These are phyloP conservation scores for Sebastes hopkinsi DNA, from an alignment of 2,797 vertebrate genomes.

Conservation along the genomic window DNA sequence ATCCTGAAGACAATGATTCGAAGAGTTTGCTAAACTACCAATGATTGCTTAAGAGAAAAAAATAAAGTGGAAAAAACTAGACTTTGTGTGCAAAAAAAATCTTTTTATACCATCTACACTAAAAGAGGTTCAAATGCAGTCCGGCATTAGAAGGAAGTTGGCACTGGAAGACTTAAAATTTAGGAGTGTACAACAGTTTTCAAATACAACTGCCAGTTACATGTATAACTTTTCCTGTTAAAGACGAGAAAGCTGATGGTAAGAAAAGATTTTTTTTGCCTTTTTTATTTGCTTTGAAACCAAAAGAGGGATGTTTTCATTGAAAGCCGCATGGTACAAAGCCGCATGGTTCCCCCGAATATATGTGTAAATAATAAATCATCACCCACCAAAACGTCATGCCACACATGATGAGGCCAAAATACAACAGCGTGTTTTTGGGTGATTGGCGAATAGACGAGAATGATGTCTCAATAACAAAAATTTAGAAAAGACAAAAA, in stretches of 20 bases:
- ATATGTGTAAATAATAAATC: slow-evolving; percentile 64
- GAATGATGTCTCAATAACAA: slow-evolving; percentile 63
- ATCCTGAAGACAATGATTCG: slow-evolving; percentile 12
- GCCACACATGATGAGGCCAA: slow-evolving; percentile 91
- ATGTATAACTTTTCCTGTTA: background rate
- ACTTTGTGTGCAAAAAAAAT: slow-evolving; percentile 86
- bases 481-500: slow-evolving; percentile 68
- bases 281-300: slow-evolving; percentile 75
- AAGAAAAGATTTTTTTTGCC: slow-evolving; percentile 93
- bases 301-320: slow-evolving; percentile 74
- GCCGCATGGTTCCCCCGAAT: slow-evolving; percentile 14
- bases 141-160: slow-evolving; percentile 1
- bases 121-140: slow-evolving; percentile 51
- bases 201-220: slow-evolving; percentile 83
- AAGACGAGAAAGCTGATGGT: slow-evolving; percentile 78
- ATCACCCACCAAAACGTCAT: slow-evolving; percentile 92
- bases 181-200: slow-evolving; percentile 31
- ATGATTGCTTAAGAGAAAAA: slow-evolving; percentile 57
- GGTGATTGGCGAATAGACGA: slow-evolving; percentile 76
- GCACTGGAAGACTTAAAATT: background rate
- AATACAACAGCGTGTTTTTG: slow-evolving; percentile 85
- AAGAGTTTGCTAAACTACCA: slow-evolving; percentile 74
- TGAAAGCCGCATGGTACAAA: slow-evolving; percentile 66
- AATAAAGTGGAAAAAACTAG: slow-evolving; percentile 67
- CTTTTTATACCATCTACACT: slow-evolving; percentile 89